Evolutionary conservation across 2,113 vertebrate genomes (phyloP).

Genomic region (Nycticebus coucang): DNA sequence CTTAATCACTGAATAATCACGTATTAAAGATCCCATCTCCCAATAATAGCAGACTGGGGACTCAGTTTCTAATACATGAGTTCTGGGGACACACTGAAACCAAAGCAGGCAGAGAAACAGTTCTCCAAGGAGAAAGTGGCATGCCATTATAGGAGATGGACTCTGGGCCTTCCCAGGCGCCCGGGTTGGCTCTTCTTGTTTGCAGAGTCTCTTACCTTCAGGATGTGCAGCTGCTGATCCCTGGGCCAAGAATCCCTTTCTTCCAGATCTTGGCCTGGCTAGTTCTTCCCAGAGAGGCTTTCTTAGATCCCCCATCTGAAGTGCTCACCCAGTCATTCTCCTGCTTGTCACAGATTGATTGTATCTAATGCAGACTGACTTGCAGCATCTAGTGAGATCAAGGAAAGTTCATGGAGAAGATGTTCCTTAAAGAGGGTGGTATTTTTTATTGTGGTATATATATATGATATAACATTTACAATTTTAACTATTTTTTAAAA

Average conservation of each 20-base stretch:
- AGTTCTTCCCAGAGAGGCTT: neutral
- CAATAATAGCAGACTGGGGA: neutral
- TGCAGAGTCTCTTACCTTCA: neutral
- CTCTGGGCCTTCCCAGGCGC: neutral
- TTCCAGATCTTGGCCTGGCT: neutral
- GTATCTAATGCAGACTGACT: neutral
- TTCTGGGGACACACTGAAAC: neutral
- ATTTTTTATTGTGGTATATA: neutral
- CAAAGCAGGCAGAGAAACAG: neutral
- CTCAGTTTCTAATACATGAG: neutral
- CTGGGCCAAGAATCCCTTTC: neutral
- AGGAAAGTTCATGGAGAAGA: neutral
- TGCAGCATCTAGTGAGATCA: neutral
- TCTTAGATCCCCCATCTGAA: neutral
- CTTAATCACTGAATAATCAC: neutral
- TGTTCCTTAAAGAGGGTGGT: neutral
- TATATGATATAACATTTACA: neutral
- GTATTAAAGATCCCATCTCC: neutral
- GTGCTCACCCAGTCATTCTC: neutral
- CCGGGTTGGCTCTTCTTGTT: neutral
- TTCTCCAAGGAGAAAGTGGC: neutral
- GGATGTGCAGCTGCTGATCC: neutral
- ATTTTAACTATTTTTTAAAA: neutral
- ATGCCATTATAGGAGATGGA: too few relatives aligned
- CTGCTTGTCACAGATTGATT: neutral